Conservation (phyloP, 2,888 invertebrate genomes). For the Anorthoa munda region DNA sequence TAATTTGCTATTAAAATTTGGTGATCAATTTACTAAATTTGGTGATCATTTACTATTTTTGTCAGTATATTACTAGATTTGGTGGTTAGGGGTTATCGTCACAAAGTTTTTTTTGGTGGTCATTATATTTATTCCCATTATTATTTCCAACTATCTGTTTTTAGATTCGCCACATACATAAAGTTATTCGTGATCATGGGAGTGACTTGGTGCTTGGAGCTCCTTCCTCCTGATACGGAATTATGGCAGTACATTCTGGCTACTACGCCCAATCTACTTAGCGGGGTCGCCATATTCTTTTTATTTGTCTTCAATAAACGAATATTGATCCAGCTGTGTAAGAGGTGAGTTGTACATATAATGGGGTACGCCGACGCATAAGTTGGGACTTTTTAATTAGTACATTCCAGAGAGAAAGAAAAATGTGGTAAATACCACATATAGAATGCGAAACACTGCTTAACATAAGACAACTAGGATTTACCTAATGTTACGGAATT, state of each 20-base stretch:
- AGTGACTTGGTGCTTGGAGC: slow-evolving; percentile 72
- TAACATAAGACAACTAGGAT: not conserved
- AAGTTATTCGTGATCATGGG: slow-evolving; percentile 75
- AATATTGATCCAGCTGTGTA: slow-evolving; percentile 61
- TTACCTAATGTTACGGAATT: no score
- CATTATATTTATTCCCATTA: no score
- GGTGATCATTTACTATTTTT: no score
- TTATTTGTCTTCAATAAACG: slow-evolving; percentile 72
- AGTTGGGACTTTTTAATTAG: not conserved
- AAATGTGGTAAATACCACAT: not conserved
- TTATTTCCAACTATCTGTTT: not conserved
- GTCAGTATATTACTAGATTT: no score
- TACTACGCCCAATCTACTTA: slow-evolving; percentile 67
- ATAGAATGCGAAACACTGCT: not conserved
- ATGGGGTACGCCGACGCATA: no score
- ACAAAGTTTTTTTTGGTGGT: no score
- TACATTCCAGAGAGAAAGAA: not conserved
- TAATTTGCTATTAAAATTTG: no score
- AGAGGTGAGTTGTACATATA: slow-evolving; percentile 63
- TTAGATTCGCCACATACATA: slow-evolving; percentile 70
- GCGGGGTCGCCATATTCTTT: slow-evolving; percentile 73
- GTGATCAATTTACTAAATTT: no score
- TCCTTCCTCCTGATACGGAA: slow-evolving; percentile 20
- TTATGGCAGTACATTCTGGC: slow-evolving; percentile 51
- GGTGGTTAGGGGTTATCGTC: no score